Conservation (phyloP, 2,888 invertebrate species). For the Esperia sulphurella region DNA sequence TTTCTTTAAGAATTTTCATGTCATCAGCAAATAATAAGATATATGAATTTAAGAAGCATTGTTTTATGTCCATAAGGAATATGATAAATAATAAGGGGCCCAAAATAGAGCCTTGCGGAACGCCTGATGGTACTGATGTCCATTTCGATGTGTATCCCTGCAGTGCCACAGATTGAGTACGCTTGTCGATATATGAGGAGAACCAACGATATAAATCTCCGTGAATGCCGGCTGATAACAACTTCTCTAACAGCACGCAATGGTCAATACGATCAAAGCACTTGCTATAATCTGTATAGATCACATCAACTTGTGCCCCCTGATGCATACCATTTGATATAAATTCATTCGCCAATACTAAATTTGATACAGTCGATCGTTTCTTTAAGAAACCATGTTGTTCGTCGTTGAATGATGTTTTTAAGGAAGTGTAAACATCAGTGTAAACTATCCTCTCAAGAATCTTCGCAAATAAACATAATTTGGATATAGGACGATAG, state of each 20-base stretch:
- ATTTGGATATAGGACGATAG: too few relatives aligned
- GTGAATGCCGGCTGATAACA: background rate
- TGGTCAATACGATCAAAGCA: background rate
- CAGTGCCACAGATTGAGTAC: background rate
- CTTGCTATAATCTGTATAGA: background rate
- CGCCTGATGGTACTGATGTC: background rate
- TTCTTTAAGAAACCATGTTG: background rate
- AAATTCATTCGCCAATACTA: too few relatives aligned
- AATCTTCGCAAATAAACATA: too few relatives aligned
- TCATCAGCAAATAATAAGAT: background rate
- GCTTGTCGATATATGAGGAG: background rate
- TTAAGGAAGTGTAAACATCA: too few relatives aligned
- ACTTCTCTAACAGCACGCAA: too few relatives aligned
- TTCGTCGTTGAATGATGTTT: too few relatives aligned
- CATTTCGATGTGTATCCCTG: background rate
- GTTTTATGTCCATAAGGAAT: background rate
- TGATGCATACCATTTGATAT: too few relatives aligned
- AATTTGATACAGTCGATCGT: too few relatives aligned
- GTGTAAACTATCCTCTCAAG: too few relatives aligned
- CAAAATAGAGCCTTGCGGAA: conserved; percentile 2
- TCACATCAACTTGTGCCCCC: background rate
- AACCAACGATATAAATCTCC: background rate
- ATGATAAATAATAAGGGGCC: conserved; percentile 1
- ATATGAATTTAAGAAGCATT: background rate
- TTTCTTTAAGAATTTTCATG: background rate